Base-by-base conservation (phyloP, 1,140 invertebrate species). In the Drosophila simulans region DNA sequence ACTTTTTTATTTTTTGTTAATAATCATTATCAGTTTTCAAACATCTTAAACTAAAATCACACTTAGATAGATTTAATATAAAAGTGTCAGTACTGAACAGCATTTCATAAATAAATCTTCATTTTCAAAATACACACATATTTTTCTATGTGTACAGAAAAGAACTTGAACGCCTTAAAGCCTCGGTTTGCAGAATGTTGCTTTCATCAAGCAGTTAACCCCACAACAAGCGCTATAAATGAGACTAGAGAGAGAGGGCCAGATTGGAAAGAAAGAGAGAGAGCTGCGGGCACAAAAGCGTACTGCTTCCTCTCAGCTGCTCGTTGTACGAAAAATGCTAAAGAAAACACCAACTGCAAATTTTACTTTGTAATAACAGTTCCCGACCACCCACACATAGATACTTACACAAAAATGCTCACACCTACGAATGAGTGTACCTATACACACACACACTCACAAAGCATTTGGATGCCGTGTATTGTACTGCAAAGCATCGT, bases 301-400 rank as follows among this genome's bases (percentile, higher is more conserved):
- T 27, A 35, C 34, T 52, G 17, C 56, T 43, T 46, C 39, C 25
- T 53, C 39, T 27, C 1, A n/a, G 20, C 35, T 46, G 13, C 10
- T 27, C 57, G 42, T 12, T 15, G 27, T 35, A 43, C 25, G 35
- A 57, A 53, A 59, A 52, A 77, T 51, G 52, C 27, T 35, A 60
- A 66, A 43, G 48, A 71, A 80, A 84, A 71, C 63, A 60, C 71
- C 58, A 73, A 68, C 62, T 77, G 62, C 52, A 65, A 77, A 85
- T 70, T 81, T 58, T 63, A 86, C 62, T 85, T 72, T 85, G 59
- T 77, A 86, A 85, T 77, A 85, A 77, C 66, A 80, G 46, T 68
- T 56, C 43, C 39, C 35, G 46, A 15, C 45, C 46, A 35, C 53
- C 48, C 31, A 10, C 22, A 35, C 64, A 20, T 49, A 48, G 35